Evolutionary conservation across 2,797 vertebrate species (phyloP).

Genomic region (Melanotaenia parkinsoni): DNA sequence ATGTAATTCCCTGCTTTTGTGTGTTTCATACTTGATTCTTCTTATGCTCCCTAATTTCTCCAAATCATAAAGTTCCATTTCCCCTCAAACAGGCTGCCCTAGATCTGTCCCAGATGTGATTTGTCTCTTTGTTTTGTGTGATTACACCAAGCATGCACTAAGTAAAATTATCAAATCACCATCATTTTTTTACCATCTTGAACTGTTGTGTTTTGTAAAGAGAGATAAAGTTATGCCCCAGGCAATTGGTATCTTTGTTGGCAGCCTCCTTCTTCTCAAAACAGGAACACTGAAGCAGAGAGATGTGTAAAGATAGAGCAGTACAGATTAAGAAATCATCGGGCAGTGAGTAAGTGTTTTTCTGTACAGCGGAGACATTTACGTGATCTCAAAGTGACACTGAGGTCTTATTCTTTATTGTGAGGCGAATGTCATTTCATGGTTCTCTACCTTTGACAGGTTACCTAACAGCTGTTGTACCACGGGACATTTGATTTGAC

Average conservation of each 20-base stretch:
- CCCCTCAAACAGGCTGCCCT: slow-evolving; percentile 10
- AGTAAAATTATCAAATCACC: not conserved
- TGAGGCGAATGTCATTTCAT: slow-evolving; percentile 43
- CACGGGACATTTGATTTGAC: slow-evolving; percentile 60
- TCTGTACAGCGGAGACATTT: slow-evolving; percentile 31
- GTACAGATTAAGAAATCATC: slow-evolving; percentile 33
- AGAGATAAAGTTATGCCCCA: not conserved
- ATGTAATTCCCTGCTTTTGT: not conserved
- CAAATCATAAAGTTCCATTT: slow-evolving; percentile 33
- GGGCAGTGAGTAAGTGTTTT: slow-evolving; percentile 20
- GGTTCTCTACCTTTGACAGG: slow-evolving; percentile 49
- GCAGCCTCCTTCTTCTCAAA: not conserved
- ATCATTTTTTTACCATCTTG: slow-evolving; percentile 11
- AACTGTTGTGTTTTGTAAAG: not conserved
- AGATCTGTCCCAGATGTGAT: slow-evolving; percentile 10
- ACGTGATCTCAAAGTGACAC: slow-evolving; percentile 16
- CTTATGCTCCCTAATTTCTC: slow-evolving; percentile 5
- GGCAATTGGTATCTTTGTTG: not conserved
- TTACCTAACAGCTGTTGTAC: slow-evolving; percentile 46
- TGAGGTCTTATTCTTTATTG: slow-evolving; percentile 51
- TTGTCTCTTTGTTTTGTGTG: not conserved
- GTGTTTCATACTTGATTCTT: not conserved
- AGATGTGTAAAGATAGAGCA: not conserved
- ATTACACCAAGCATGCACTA: not conserved
- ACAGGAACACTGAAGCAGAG: not conserved